Evolutionary conservation across 2,113 vertebrate genomes (phyloP).

Genomic region (Megaceryle maxima): DNA sequence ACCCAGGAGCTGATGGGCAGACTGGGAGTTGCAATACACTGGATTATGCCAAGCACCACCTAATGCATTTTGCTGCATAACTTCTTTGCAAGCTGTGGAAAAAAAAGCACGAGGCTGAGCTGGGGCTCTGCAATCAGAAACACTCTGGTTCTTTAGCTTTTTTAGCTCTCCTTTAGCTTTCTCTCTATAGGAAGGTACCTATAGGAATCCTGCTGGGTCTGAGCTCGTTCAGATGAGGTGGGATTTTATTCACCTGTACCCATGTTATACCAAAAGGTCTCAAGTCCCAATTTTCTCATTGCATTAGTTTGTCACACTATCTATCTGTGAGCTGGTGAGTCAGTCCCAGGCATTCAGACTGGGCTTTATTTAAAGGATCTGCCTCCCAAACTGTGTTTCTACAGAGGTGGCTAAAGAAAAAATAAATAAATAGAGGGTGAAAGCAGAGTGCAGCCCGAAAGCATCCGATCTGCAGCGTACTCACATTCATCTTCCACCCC

Average conservation of each 20-base stretch:
- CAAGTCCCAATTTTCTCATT: background rate
- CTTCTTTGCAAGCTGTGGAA: background rate
- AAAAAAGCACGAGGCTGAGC: background rate
- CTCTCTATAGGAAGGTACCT: too few species aligned
- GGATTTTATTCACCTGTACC: background rate
- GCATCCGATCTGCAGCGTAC: slow-evolving; percentile 21
- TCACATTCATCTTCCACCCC: slow-evolving; percentile 79
- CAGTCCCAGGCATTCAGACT: background rate
- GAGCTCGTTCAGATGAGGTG: fast-evolving
- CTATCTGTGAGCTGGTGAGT: background rate
- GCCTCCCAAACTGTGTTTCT: background rate
- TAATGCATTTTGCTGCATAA: background rate
- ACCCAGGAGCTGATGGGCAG: background rate
- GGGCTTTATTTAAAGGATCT: background rate
- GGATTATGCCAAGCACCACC: background rate
- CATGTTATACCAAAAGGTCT: background rate
- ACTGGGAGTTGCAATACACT: background rate
- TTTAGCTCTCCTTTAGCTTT: background rate
- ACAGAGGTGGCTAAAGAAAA: background rate
- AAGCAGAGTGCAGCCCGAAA: background rate
- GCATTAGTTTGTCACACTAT: background rate
- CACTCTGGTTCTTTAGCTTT: background rate
- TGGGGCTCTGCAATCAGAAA: background rate
- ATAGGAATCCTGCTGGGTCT: background rate
- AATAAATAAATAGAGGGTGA: background rate